Evolutionary conservation across 1,140 invertebrate species (phyloP).

Genomic region (Berghia stephanieae): DNA sequence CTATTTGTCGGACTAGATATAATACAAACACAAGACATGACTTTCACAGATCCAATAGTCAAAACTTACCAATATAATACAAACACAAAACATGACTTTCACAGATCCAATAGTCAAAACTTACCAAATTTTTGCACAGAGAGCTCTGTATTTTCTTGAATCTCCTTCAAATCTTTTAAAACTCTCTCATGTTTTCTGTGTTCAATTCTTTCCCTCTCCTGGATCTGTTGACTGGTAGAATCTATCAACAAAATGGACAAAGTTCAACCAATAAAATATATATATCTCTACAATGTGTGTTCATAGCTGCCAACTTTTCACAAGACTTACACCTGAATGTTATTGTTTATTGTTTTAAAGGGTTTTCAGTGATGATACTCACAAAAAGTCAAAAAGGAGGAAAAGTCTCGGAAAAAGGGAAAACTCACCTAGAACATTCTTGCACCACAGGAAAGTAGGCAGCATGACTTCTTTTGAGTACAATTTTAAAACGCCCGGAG

Average conservation of each 20-base stretch:
- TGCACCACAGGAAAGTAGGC: no score
- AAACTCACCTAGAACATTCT: no score
- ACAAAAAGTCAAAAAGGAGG: no score
- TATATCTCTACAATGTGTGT: not conserved
- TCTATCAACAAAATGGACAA: constrained; percentile 57
- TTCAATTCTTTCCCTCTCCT: constrained; percentile 67
- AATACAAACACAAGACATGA: not conserved
- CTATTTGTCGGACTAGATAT: no score
- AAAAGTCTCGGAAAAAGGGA: no score
- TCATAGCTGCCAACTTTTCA: no score
- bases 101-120: not conserved
- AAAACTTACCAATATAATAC: constrained; percentile 49
- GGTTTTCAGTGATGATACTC: not conserved
- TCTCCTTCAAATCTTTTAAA: constrained; percentile 70
- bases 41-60: not conserved
- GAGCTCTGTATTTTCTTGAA: constrained; percentile 70
- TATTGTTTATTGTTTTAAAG: not conserved
- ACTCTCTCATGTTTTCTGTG: constrained; percentile 71
- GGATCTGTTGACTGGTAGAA: constrained; percentile 68
- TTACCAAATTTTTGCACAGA: constrained; percentile 72
- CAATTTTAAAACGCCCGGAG: no score
- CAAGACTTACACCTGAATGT: no score
- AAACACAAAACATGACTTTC: not conserved
- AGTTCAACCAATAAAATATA: not conserved
- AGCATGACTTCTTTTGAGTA: no score